These are phyloP conservation scores for Pammene aurita DNA, from an alignment of 2,888 invertebrate genomes.

Conservation along the genomic window DNA sequence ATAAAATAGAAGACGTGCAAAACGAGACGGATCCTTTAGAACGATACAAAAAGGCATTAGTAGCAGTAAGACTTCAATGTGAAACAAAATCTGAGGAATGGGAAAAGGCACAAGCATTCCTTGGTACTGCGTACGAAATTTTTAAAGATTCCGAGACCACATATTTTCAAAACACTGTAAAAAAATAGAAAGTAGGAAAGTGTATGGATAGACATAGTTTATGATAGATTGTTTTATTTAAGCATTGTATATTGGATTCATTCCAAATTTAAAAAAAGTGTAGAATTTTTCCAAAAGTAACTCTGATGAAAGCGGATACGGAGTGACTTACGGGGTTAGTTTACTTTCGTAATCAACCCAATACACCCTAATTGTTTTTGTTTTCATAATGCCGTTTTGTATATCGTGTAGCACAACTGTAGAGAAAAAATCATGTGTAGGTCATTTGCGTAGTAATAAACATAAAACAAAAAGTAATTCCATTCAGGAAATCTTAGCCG, in stretches of 20 bases:
- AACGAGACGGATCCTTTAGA: neutral
- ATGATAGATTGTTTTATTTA: too few relatives aligned
- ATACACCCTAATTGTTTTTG: neutral
- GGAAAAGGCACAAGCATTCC: neutral
- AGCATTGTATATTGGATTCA: too few relatives aligned
- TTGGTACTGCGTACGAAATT: neutral
- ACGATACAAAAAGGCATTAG: slow-evolving; percentile 3
- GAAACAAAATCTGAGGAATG: neutral
- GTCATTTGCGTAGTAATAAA: slow-evolving; percentile 17
- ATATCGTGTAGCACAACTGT: slow-evolving; percentile 25
- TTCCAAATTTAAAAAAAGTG: too few relatives aligned
- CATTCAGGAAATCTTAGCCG: neutral
- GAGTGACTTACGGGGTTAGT: too few relatives aligned
- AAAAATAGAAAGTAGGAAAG: neutral
- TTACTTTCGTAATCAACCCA: too few relatives aligned
- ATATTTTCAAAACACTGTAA: neutral
- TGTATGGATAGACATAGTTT: neutral
- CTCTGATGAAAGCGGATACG: too few relatives aligned
- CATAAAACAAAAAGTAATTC: slow-evolving; percentile 15
- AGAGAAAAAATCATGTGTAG: slow-evolving; percentile 23
- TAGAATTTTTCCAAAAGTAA: too few relatives aligned
- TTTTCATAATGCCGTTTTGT: slow-evolving; percentile 23
- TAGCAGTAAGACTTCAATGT: slow-evolving; percentile 2
- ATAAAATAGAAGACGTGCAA: neutral
- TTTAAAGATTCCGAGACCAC: neutral